phyloP scores from a whole-genome alignment of 2,113 vertebrate genomes.

The Crotalus tigris region DNA sequence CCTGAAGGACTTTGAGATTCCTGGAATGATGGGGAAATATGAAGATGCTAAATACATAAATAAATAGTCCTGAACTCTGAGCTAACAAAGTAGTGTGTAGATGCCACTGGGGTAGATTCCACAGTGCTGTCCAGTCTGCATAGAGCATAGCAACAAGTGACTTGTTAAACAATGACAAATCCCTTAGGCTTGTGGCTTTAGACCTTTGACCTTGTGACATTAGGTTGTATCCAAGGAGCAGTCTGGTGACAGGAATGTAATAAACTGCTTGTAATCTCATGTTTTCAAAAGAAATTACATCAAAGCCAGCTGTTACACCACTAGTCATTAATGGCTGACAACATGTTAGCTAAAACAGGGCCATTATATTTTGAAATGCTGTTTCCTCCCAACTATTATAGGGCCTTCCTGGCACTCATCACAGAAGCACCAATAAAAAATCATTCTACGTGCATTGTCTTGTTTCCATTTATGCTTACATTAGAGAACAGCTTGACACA shows the following conservation, averaged over 20 bases:
- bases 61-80: not conserved
- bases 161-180: constrained; percentile 75
- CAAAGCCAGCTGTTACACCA: constrained; percentile 69
- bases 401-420: not conserved
- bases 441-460: constrained; percentile 5
- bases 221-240: constrained; percentile 70
- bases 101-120: not conserved
- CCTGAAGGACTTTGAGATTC: not conserved
- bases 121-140: constrained; percentile 39
- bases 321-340: constrained; percentile 60
- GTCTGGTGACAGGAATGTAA: constrained; percentile 68
- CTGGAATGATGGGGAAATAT: not conserved
- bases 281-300: constrained; percentile 74
- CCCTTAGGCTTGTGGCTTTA: constrained; percentile 74
- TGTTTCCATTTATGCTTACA: constrained; percentile 20
- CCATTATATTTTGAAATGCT: constrained; percentile 59
- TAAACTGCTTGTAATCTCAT: constrained; percentile 73
- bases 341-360: constrained; percentile 61
- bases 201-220: constrained; percentile 78
- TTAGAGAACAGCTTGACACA: not conserved
- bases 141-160: constrained; percentile 65
- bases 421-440: constrained; percentile 35
- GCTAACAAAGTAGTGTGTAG: not conserved
- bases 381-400: constrained; percentile 32
- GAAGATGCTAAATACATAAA: not conserved